Evolutionary conservation across 2,797 vertebrate genomes (phyloP).

Genomic region (Microtus obscurus): DNA sequence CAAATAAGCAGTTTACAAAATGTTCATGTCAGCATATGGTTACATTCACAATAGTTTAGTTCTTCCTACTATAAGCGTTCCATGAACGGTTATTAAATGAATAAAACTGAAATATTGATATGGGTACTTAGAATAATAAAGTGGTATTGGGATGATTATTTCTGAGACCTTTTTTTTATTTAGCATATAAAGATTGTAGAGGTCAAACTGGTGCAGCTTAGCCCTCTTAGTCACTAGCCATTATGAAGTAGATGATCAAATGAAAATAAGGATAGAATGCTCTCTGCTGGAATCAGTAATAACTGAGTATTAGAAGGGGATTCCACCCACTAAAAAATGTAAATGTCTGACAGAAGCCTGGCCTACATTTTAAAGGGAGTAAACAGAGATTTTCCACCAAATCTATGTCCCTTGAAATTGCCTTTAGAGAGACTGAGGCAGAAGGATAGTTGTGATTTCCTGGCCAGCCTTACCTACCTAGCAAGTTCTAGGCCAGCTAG

Average conservation of each 20-base stretch:
- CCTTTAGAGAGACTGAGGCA: neutral
- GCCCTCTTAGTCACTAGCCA: neutral
- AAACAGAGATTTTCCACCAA: neutral
- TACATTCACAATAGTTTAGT: constrained; percentile 15
- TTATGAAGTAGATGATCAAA: constrained; percentile 21
- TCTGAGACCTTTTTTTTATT: constrained; percentile 11
- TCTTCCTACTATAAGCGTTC: neutral
- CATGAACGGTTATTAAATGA: constrained; percentile 38
- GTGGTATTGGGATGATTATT: neutral
- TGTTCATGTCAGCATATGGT: neutral
- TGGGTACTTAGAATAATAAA: constrained; percentile 54
- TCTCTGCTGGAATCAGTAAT: neutral
- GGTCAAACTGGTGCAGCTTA: neutral
- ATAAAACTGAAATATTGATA: constrained; percentile 32
- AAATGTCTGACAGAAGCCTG: neutral
- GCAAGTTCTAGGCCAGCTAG: neutral
- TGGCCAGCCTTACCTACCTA: neutral
- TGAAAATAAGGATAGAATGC: neutral
- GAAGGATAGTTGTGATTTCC: neutral
- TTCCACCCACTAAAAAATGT: constrained; percentile 10
- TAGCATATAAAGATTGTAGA: neutral
- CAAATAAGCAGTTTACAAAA: constrained; percentile 46
- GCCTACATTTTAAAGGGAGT: constrained; percentile 36
- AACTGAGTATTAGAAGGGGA: neutral
- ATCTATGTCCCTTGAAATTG: neutral